These are phyloP conservation scores for Tetragonula clypearis DNA, from an alignment of 1,140 invertebrate genomes.

Conservation along the genomic window DNA sequence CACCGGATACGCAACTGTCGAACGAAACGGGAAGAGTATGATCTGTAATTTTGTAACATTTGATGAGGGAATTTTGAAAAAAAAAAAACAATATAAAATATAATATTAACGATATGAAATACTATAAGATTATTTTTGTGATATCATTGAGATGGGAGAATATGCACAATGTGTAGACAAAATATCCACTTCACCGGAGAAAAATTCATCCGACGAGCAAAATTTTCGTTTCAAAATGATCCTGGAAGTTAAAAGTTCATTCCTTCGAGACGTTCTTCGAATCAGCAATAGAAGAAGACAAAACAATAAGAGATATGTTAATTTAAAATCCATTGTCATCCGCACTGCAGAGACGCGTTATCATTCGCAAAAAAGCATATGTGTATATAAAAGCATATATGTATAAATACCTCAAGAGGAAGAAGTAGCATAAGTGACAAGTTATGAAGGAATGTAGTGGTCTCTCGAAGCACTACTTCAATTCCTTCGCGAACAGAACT, in stretches of 20 bases:
- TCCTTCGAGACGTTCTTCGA: conserved; percentile 67
- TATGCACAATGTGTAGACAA: background rate
- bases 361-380: conserved; percentile 3
- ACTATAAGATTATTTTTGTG: no score
- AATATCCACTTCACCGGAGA: conserved; percentile 17
- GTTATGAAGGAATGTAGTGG: conserved; percentile 72
- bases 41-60: no score
- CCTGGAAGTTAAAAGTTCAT: conserved; percentile 69
- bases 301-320: conserved; percentile 26
- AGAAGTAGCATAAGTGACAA: conserved; percentile 59
- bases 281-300: conserved; percentile 55
- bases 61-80: no score
- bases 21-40: background rate
- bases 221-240: conserved; percentile 70
- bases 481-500: conserved; percentile 66
- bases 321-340: background rate
- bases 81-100: no score
- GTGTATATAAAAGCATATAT: no score
- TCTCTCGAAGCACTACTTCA: conserved; percentile 70
- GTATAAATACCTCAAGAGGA: conserved; percentile 62
- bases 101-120: no score
- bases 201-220: conserved; percentile 46
- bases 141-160: no score
- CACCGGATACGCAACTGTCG: background rate
- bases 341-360: background rate